Evolutionary conservation across 2,797 vertebrate species (phyloP), one percentile per base, ranked within the genome.

Genomic region (Centropyge bicolor): DNA sequence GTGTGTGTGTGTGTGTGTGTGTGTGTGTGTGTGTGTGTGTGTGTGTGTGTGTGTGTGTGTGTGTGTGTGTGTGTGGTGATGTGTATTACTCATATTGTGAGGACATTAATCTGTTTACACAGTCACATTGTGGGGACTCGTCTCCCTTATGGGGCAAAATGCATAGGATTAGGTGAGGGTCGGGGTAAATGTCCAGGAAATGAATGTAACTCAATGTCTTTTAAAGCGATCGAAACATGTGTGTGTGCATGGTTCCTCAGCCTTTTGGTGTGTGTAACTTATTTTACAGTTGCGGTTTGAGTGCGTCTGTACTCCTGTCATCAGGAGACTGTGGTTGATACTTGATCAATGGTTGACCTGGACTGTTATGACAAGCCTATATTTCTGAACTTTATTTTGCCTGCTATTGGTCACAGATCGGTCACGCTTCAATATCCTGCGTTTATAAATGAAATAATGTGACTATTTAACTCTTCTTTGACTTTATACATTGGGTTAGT

Each of bases 361-460:
- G 38, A 40, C 24, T 77, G 67, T 82, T 88, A 27, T 83, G 81
- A 85, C 74, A 74, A 49, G 66, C 27, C 5, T 43, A 27, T 54
- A 67, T 69, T 74, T 60, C 66, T 63, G 62, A 83, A 62, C 40
- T 35, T 22, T 6, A 54, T 49, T 64, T 51, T 69, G 17, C 36
- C 48, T 12, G 13, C 45, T 48, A n/a, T 69, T 57, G 36, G 57
- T 76, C 31, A 46, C 7, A n/a, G 52, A 49, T 83, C 41, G 43
- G 54, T 48, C 48, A 49, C 3, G 16, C 64, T 60, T 76, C 11
- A 0, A 49, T 61, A 38, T 60, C 43, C 36, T n/a, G 46, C 63
- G 49, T 78, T 63, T 59, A 54, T 59, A 40, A 70, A 70, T 71
- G 16, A 35, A 40, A 35, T 49, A 22, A 12, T 56, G 31, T 51